Evolutionary conservation across 1,140 invertebrate species (phyloP).

Genomic region (Pseudoatta argentina): DNA sequence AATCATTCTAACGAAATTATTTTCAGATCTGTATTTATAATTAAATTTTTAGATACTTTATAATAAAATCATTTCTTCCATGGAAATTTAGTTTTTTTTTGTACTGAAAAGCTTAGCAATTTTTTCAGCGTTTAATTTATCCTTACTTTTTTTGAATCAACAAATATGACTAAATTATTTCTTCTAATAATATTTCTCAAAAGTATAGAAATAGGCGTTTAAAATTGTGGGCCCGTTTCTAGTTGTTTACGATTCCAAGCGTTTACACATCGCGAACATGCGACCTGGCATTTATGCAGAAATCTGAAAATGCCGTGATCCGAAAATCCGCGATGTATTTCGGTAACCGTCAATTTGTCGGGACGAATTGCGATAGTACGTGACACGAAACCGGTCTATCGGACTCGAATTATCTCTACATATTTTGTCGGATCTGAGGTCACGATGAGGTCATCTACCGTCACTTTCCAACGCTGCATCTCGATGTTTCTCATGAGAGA

Average conservation of each 20-base stretch:
- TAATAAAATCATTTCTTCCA: too few species aligned
- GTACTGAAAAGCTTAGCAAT: not conserved
- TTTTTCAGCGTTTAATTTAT: not conserved
- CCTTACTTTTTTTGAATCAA: not conserved
- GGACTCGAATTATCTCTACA: slow-evolving; percentile 65
- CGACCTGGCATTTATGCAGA: not conserved
- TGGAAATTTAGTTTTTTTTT: too few species aligned
- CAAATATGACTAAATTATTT: not conserved
- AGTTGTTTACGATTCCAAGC: not conserved
- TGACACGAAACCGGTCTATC: slow-evolving; percentile 73
- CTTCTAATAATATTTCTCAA: not conserved
- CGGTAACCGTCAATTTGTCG: slow-evolving; percentile 49
- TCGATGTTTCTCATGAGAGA: slow-evolving; percentile 56
- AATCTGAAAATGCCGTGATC: not conserved
- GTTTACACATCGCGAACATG: not conserved
- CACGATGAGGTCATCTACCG: slow-evolving; percentile 62
- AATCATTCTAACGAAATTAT: too few species aligned
- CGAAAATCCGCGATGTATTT: not conserved
- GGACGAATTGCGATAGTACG: slow-evolving; percentile 48
- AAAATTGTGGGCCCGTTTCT: not conserved
- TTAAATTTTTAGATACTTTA: too few species aligned
- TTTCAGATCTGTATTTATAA: too few species aligned
- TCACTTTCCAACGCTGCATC: slow-evolving; percentile 45
- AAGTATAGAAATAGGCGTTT: not conserved
- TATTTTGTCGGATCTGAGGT: slow-evolving; percentile 45